Evolutionary conservation across 1,140 invertebrate species (phyloP).

Genomic region (Scaptomyza pallida): DNA sequence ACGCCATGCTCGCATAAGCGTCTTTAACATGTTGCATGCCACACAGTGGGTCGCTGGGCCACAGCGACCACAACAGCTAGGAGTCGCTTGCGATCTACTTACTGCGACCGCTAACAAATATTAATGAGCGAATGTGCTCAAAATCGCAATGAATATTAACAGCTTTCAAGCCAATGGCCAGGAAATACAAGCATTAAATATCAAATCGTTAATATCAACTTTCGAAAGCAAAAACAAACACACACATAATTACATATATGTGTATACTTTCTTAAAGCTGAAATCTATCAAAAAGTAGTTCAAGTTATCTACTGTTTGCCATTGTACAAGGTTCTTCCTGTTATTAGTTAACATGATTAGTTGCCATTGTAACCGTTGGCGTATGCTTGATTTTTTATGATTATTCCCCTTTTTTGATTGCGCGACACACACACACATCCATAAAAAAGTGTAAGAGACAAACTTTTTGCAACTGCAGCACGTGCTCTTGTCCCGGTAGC

Average conservation of each 20-base stretch:
- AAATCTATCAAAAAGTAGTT: too few relatives aligned
- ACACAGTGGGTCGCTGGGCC: constrained; percentile 49
- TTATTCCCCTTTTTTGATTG: constrained; percentile 64
- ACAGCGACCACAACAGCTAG: constrained; percentile 19
- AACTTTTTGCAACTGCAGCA: constrained; percentile 63
- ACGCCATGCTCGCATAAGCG: constrained; percentile 66
- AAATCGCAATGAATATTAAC: constrained; percentile 69
- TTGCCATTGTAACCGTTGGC: constrained; percentile 13
- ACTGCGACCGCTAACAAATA: constrained; percentile 63
- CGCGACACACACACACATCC: neutral
- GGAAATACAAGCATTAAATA: too few relatives aligned
- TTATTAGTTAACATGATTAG: constrained; percentile 16
- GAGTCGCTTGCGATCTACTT: constrained; percentile 5
- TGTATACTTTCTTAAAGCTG: too few relatives aligned
- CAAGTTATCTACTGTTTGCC: neutral
- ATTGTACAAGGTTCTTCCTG: neutral
- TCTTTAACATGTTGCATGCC: constrained; percentile 51
- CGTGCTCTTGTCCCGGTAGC: constrained; percentile 46
- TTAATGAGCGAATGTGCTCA: constrained; percentile 66
- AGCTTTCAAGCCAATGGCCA: constrained; percentile 5
- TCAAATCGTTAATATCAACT: too few relatives aligned
- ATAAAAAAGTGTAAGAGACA: constrained; percentile 12
- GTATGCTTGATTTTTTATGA: constrained; percentile 60
- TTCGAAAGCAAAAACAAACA: too few relatives aligned
- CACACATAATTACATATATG: too few relatives aligned